Base-by-base conservation (phyloP, 2,797 vertebrate species). In the Channa striata region DNA sequence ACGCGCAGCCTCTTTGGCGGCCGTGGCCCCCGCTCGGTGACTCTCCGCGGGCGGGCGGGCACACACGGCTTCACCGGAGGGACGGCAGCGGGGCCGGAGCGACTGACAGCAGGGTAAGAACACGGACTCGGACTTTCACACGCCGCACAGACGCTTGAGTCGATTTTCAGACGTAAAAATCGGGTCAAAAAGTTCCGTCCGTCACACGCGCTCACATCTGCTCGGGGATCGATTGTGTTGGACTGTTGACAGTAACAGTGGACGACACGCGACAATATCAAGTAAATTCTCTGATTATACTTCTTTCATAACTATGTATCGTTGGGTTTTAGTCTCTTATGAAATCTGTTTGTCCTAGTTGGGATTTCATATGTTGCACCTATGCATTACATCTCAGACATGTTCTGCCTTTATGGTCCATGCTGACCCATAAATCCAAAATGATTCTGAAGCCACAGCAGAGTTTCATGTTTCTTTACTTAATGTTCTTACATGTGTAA, bases 41-140 rank as follows among this genome's bases (percentile, higher is more conserved):
- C 62, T 75, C 64, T 74, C 59, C 17, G n/a, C n/a, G n/a, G n/a
- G n/a, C n/a, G n/a, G n/a, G n/a, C n/a, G 61, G 51, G 62, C 79
- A 77, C 54, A 81, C 6, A 66, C n/a, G n/a, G 63, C 78, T 48
- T n/a, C 71, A 11, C 14, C 25, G 54, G 66, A 80, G 77, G 51
- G 52, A 44, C 81, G n/a, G 57, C 46, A 13, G 68, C 9, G 52
- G 56, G 53, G n/a, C 33, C 11, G 51, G 56, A 84, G 30, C 60
- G 12, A 34, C 57, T 34, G 65, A 67, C 68, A 49, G 46, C 77
- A 84, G 44, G 81, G 88, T 91, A 85, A 85, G 87, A 72, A 2
- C 14, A 11, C 2, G 39, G 50, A 56, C 49, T 60, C 19, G n/a
- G 46, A 3, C 25, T 64, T 10, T 39, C 14, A 6, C n/a, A 37